phyloP scores from a whole-genome alignment of 2,888 invertebrate genomes.

The Lasius fuliginosus region DNA sequence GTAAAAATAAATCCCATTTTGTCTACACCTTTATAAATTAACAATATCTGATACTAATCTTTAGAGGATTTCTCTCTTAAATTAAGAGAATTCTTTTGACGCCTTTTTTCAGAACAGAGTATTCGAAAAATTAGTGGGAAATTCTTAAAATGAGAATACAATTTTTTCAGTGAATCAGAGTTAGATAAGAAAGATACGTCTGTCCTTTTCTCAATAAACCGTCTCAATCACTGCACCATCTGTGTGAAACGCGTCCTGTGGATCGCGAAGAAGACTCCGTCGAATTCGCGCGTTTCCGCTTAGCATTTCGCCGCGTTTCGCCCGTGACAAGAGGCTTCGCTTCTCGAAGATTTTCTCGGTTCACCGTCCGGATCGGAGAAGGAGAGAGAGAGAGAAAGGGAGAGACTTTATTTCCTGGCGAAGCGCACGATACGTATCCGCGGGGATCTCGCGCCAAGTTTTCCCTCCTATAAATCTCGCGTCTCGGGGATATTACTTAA shows the following conservation, averaged over 20 bases:
- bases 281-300: constrained; percentile 25
- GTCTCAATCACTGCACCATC: neutral
- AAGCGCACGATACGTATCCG: constrained; percentile 25
- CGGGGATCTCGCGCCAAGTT: constrained; percentile 44
- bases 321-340: constrained; percentile 56
- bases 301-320: neutral
- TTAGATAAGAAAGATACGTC: neutral
- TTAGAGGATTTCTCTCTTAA: too few relatives aligned
- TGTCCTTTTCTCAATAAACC: neutral
- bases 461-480: constrained; percentile 64
- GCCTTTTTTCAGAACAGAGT: too few relatives aligned
- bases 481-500: constrained; percentile 70
- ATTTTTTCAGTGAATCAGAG: too few relatives aligned
- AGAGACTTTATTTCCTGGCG: constrained; percentile 71
- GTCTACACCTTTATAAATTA: too few relatives aligned
- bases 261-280: neutral
- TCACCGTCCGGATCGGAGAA: constrained; percentile 57
- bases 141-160: too few relatives aligned
- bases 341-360: constrained; percentile 64
- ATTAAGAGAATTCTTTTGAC: too few relatives aligned
- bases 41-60: too few relatives aligned
- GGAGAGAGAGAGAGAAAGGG: constrained; percentile 42
- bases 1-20: too few relatives aligned
- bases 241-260: neutral
- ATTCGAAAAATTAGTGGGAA: too few relatives aligned